Conservation (phyloP, 2,797 vertebrate genomes). For the Poeciliopsis turneri region DNA sequence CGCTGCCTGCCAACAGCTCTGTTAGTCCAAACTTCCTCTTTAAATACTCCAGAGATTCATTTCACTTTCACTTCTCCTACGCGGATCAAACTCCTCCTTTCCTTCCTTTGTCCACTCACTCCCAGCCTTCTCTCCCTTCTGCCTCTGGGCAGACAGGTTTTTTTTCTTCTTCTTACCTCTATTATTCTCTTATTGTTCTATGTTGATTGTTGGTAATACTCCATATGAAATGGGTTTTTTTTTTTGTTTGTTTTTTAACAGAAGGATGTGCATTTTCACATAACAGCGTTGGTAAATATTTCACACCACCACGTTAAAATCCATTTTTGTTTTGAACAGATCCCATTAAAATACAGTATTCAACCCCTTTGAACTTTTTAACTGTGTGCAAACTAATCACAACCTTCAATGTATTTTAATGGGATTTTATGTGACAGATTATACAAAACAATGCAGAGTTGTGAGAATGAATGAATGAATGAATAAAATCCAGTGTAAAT, state of each 20-base stretch:
- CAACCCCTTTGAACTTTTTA: not conserved
- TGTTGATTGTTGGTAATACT: not conserved
- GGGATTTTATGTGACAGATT: not conserved
- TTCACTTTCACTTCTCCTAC: slow-evolving; percentile 86
- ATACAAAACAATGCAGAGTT: not conserved
- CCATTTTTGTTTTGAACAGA: not conserved
- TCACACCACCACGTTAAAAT: not conserved
- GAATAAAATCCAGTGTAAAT: not conserved
- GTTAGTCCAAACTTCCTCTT: slow-evolving; percentile 79
- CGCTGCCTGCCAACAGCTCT: slow-evolving; percentile 44
- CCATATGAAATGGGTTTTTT: not conserved
- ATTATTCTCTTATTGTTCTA: not conserved
- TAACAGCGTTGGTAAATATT: not conserved
- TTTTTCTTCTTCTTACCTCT: not conserved
- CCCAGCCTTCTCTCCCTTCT: slow-evolving; percentile 3
- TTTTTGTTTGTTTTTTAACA: not conserved
- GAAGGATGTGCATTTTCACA: not conserved
- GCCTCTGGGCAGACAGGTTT: not conserved
- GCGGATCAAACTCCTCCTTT: slow-evolving; percentile 50
- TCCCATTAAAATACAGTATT: not conserved
- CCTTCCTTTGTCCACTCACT: slow-evolving; percentile 34
- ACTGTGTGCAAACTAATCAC: not conserved
- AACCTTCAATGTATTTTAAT: not conserved
- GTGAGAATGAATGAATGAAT: not conserved
- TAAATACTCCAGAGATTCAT: slow-evolving; percentile 75